These are phyloP conservation scores for Gymnosoma rotundatum DNA, from an alignment of 2,888 invertebrate species.

Conservation along the genomic window DNA sequence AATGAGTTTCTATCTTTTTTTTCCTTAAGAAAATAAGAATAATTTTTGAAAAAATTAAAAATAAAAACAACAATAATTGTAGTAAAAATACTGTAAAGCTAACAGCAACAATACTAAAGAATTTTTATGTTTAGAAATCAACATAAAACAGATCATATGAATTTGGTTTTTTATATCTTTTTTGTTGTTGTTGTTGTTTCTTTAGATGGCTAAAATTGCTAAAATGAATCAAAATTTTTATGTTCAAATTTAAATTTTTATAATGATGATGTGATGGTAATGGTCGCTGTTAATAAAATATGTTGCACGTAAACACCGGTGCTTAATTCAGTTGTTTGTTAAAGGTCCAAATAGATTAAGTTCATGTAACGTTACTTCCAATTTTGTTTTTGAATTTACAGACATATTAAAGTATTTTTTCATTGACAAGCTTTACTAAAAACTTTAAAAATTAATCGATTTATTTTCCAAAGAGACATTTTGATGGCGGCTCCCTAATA, in stretches of 20 bases:
- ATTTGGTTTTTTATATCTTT: not conserved
- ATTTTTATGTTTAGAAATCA: slow-evolving; percentile 48
- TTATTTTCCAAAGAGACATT: no score
- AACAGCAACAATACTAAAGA: slow-evolving; percentile 36
- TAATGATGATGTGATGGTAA: slow-evolving; percentile 43
- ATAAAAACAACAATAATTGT: slow-evolving; percentile 39
- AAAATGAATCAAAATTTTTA: slow-evolving; percentile 4
- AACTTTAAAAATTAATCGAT: no score
- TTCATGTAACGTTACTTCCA: not conserved
- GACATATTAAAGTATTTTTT: not conserved
- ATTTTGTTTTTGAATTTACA: slow-evolving; percentile 8
- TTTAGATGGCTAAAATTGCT: not conserved
- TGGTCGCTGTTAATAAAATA: slow-evolving; percentile 59
- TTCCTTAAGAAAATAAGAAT: slow-evolving; percentile 14
- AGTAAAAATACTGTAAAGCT: slow-evolving; percentile 46
- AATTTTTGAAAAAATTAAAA: slow-evolving; percentile 12
- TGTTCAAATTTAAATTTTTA: slow-evolving; percentile 32
- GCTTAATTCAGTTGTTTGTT: slow-evolving; percentile 29
- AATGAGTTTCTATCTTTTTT: slow-evolving; percentile 22
- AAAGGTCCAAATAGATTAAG: slow-evolving; percentile 32
- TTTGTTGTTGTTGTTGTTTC: not conserved
- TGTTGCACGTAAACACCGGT: slow-evolving; percentile 63
- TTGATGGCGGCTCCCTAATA: no score
- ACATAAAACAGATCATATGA: slow-evolving; percentile 41
- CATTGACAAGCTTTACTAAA: no score